Evolutionary conservation across 1,140 invertebrate genomes (phyloP).

Genomic region (Heliconius himera): DNA sequence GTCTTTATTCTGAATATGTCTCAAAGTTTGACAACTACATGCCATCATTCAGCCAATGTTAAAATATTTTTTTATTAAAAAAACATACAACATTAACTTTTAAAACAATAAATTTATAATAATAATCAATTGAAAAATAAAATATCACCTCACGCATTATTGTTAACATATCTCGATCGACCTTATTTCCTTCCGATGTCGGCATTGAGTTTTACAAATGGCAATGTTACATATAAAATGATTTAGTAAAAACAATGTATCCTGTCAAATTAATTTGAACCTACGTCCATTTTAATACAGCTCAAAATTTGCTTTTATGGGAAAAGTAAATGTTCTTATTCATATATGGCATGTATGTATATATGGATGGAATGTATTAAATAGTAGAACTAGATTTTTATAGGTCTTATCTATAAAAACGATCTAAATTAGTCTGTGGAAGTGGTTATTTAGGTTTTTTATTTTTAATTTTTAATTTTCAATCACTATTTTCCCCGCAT

Average conservation of each 20-base stretch:
- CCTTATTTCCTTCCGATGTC: slow-evolving; percentile 63
- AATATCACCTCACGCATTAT: slow-evolving; percentile 23
- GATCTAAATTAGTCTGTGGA: not conserved
- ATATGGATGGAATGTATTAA: slow-evolving; percentile 33
- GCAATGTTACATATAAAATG: slow-evolving; percentile 46
- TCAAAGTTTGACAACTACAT: not conserved
- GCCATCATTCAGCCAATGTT: not conserved
- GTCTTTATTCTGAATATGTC: no score
- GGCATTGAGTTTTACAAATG: slow-evolving; percentile 52
- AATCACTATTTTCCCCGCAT: no score
- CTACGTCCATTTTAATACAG: not conserved
- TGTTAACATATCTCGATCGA: slow-evolving; percentile 44
- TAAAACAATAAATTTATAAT: not conserved
- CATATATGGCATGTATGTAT: slow-evolving; percentile 31
- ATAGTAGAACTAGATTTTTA: slow-evolving; percentile 23
- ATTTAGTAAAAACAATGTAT: slow-evolving; percentile 16
- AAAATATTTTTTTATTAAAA: not conserved
- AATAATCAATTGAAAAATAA: slow-evolving; percentile 5
- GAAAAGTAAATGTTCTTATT: slow-evolving; percentile 35
- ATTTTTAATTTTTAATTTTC: not conserved
- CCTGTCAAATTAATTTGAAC: not conserved
- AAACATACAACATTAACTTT: no score
- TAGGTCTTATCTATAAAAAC: slow-evolving; percentile 16
- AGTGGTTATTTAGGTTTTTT: not conserved
- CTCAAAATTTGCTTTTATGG: not conserved